Conservation (phyloP, 2,113 vertebrate genomes). For the Cottus gobio region DNA sequence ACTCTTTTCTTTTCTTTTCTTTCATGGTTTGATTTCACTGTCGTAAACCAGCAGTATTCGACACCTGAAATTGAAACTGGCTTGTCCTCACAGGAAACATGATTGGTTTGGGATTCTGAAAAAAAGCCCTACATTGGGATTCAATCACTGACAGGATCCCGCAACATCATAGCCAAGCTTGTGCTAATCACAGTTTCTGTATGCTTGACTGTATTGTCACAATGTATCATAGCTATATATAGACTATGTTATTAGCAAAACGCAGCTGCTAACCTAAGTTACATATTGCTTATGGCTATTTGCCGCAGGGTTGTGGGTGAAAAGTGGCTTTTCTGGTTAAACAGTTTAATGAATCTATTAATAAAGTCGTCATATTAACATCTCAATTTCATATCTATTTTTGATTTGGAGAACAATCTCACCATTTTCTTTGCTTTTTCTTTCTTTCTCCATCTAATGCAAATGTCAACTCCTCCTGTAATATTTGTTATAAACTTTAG, state of each 20-base stretch:
- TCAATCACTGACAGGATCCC: neutral
- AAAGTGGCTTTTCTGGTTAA: too few species aligned
- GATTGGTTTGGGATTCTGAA: neutral
- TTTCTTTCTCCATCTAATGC: neutral
- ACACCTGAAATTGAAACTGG: neutral
- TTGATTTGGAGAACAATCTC: neutral
- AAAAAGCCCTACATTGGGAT: neutral
- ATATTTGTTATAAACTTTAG: neutral
- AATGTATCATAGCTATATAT: neutral
- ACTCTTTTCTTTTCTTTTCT: neutral
- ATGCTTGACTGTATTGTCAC: neutral
- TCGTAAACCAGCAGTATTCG: neutral
- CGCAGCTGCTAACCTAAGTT: neutral
- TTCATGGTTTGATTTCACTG: neutral
- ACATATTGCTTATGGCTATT: neutral
- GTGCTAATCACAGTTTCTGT: neutral
- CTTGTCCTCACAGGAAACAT: neutral
- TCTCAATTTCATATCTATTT: neutral
- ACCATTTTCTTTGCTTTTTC: neutral
- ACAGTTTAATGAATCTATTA: too few species aligned
- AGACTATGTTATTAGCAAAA: neutral
- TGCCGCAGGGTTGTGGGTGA: too few species aligned
- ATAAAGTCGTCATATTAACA: too few species aligned
- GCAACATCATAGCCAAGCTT: neutral
- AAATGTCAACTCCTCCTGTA: neutral